Evolutionary conservation across 2,113 vertebrate genomes (phyloP).

Genomic region (Promerops cafer): DNA sequence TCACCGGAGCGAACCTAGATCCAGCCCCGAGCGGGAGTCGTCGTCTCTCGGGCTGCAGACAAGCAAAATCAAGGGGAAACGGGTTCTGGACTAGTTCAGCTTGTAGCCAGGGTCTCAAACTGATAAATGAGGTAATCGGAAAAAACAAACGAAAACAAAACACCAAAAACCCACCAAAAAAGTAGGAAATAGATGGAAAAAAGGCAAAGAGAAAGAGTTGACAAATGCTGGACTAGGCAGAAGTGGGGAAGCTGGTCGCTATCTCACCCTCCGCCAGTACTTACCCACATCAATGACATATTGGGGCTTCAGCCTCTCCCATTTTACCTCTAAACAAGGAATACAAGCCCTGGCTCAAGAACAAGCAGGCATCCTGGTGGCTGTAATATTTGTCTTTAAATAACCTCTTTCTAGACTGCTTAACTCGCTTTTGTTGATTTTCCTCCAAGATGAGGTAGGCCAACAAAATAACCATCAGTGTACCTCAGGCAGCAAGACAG

Average conservation of each 20-base stretch:
- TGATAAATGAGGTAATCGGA: neutral
- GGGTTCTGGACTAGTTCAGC: too few species aligned
- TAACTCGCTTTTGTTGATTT: neutral
- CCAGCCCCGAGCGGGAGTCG: rapidly evolving
- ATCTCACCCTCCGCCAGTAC: rapidly evolving
- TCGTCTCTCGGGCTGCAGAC: neutral
- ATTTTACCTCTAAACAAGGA: neutral
- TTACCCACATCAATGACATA: rapidly evolving
- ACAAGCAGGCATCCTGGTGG: neutral
- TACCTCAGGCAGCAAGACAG: neutral
- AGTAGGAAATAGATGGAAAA: neutral
- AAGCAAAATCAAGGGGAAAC: neutral
- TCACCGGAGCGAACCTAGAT: rapidly evolving
- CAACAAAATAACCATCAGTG: neutral
- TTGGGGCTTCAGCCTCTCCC: rapidly evolving
- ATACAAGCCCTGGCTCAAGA: neutral
- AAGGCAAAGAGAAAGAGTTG: neutral
- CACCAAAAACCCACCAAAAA: neutral
- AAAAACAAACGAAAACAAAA: neutral
- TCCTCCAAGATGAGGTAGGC: neutral
- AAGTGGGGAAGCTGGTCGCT: neutral
- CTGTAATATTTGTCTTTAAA: neutral
- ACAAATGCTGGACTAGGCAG: neutral
- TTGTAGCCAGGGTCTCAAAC: too few species aligned
- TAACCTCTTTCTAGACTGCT: neutral